These are phyloP conservation scores for Caerostris extrusa DNA, from an alignment of 1,140 invertebrate genomes.

Conservation along the genomic window DNA sequence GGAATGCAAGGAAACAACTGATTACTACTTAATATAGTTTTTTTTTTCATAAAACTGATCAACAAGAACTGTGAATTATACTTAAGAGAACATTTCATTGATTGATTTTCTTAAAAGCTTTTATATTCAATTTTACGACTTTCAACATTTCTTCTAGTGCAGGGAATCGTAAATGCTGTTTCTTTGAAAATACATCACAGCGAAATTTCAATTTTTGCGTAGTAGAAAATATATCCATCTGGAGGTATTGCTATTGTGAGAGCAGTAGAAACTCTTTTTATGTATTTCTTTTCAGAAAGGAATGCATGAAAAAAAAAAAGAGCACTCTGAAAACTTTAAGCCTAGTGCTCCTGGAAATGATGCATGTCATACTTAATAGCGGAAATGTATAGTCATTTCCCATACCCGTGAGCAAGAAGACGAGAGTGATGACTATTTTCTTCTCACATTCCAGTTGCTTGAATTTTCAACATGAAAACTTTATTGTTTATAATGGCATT, in stretches of 20 bases:
- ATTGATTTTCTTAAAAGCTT: neutral
- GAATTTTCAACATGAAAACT: neutral
- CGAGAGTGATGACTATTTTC: neutral
- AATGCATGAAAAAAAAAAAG: neutral
- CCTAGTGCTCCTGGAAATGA: neutral
- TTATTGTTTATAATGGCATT: neutral
- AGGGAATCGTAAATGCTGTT: neutral
- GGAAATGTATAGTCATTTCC: constrained; percentile 45
- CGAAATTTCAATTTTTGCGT: constrained; percentile 1
- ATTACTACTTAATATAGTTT: neutral
- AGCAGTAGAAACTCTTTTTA: neutral
- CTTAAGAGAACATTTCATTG: neutral
- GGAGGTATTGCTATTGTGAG: neutral
- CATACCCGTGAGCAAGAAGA: neutral
- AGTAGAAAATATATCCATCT: neutral
- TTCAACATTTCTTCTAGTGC: neutral
- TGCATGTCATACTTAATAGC: constrained; percentile 21
- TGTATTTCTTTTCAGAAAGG: neutral
- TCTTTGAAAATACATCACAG: neutral
- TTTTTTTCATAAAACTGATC: neutral
- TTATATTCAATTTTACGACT: neutral
- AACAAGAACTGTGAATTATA: neutral
- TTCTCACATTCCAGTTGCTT: neutral
- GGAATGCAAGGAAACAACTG: too few relatives aligned
- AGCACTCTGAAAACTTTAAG: neutral